Evolutionary conservation across 2,113 vertebrate genomes (phyloP), one percentile per base, ranked within the genome.

Genomic region (Pitta sordida): DNA sequence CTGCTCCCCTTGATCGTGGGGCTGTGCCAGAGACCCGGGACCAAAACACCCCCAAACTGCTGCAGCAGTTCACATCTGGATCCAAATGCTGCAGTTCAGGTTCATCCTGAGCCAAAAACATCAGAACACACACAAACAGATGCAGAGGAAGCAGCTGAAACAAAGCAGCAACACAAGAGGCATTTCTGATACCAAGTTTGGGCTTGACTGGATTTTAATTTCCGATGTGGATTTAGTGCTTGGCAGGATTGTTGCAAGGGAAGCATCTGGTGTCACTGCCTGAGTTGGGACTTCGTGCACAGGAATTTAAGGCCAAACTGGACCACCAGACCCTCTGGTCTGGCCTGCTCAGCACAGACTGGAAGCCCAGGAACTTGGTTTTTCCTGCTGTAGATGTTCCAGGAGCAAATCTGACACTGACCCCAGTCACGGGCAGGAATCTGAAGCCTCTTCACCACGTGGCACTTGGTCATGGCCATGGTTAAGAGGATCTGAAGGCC

Each of bases 91-190:
- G 92, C 69, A 92, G 88, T 52, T 71, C 44, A 26, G 83, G 30
- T 29, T 79, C 86, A 82, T 43, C 81, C 37, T 1, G 2, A 82
- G 92, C 96, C 95, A 95, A 88, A 15, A 65, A 19, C 56, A 44
- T 12, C 23, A 87, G 23, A 58, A 43, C 91, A 94, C 87, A 94
- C 88, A 96, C 86, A 76, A 76, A 76, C 96, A 96, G 95, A 95
- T 95, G 92, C 95, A 91, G 43, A 92, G 95, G 94, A 93, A 95
- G 88, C 41, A 68, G 77, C 48, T 76, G 92, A 46, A 96, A 94
- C 94, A 88, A 95, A 94, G 94, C 88, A 82, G 92, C 81, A 84
- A 49, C 8, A 88, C 22, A 86, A 48, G 73, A 96, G 86, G 81
- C 65, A 69, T 51, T 93, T 92, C 11, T 56, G 74, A 76, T 81